Evolutionary conservation across 2,888 invertebrate species (phyloP).

Genomic region (Punctoribates punctum): DNA sequence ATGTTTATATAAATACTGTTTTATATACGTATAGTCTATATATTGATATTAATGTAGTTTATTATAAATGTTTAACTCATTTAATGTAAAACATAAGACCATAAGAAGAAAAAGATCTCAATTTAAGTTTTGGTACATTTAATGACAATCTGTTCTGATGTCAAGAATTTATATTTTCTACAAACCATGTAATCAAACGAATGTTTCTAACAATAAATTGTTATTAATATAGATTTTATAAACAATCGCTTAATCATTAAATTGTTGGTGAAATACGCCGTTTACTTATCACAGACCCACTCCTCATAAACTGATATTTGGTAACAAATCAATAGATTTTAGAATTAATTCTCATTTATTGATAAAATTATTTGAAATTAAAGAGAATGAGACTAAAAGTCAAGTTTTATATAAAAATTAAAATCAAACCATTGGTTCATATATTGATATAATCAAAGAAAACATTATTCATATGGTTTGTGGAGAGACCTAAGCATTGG

Average conservation of each 20-base stretch:
- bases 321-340: no score
- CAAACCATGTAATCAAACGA: neutral
- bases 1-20: constrained; percentile 4
- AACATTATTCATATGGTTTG: neutral
- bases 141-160: constrained; percentile 30
- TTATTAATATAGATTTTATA: neutral
- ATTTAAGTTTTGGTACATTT: constrained; percentile 18
- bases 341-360: no score
- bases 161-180: constrained; percentile 28
- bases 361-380: no score
- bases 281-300: no score
- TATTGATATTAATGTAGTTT: neutral
- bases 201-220: constrained; percentile 8
- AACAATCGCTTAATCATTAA: no score
- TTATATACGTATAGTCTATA: constrained; percentile 4
- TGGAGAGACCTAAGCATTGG: constrained; percentile 36
- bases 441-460: neutral
- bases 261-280: no score
- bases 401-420: no score
- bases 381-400: no score
- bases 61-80: constrained; percentile 5
- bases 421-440: neutral
- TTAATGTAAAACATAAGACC: constrained; percentile 17
- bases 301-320: no score
- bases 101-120: constrained; percentile 12